A percentile compares a stretch with the other conserved stretches of the same genome.
Conservation (phyloP, 2,113 vertebrate genomes). For the Nansenia antarctica region DNA sequence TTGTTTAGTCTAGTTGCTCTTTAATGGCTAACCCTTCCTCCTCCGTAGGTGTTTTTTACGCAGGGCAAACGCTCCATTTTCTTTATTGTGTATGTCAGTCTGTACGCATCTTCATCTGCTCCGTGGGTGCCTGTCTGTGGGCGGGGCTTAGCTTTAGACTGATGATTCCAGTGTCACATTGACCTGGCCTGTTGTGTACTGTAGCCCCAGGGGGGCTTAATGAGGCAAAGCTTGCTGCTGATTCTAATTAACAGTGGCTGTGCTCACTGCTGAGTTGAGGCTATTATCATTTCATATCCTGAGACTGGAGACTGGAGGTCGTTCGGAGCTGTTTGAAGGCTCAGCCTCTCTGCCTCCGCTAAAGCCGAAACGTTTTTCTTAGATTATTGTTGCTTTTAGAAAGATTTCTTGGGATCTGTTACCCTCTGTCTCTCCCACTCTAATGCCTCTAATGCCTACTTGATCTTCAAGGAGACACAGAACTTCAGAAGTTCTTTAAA, state of each 20-base stretch:
- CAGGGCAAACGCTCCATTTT: not conserved
- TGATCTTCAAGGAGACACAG: not conserved
- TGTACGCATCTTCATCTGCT: not conserved
- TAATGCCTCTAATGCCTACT: not conserved
- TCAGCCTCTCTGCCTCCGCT: not conserved
- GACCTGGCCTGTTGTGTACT: constrained; percentile 4
- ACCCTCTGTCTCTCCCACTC: not conserved
- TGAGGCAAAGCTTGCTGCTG: constrained; percentile 39
- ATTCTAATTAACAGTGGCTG: constrained; percentile 51
- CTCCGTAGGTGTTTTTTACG: not conserved
- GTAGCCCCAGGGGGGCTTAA: constrained; percentile 6
- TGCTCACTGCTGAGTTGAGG: constrained; percentile 24
- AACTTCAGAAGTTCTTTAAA: constrained; percentile 3
- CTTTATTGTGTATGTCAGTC: not conserved
- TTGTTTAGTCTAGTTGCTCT: not conserved
- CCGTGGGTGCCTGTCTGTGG: not conserved
- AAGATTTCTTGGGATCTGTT: not conserved
- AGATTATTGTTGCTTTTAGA: not conserved
- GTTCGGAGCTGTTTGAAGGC: not conserved
- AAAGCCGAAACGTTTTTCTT: not conserved
- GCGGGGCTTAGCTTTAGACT: constrained; percentile 5
- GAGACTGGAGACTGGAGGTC: constrained; percentile 38
- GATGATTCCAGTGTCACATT: constrained; percentile 19
- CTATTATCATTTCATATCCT: constrained; percentile 44
- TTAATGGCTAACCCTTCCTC: not conserved